These are phyloP conservation scores for Pseudomyrmex cubaensis DNA, from an alignment of 1,140 invertebrate genomes.

Conservation along the genomic window DNA sequence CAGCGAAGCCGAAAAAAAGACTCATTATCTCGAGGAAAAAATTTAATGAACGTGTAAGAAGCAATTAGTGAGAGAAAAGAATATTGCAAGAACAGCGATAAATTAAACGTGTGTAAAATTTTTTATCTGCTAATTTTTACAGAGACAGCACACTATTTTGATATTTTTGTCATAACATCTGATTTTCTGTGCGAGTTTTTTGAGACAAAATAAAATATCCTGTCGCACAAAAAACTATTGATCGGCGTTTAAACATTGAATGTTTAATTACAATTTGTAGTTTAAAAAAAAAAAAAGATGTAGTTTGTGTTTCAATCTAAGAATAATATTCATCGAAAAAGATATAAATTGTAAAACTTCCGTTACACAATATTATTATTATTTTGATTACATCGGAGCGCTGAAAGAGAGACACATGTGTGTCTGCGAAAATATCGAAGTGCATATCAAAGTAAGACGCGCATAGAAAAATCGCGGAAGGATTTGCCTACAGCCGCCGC, in stretches of 20 bases:
- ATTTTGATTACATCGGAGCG: slow-evolving; percentile 18
- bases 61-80: neutral
- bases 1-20: neutral
- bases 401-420: neutral
- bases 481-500: slow-evolving; percentile 15
- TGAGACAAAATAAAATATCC: too few species aligned
- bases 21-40: slow-evolving; percentile 17
- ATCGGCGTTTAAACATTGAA: too few species aligned
- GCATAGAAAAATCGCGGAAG: slow-evolving; percentile 31
- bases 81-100: neutral
- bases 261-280: too few species aligned
- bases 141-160: too few species aligned
- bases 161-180: too few species aligned
- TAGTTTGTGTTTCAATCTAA: neutral
- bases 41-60: neutral
- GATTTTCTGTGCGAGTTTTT: too few species aligned
- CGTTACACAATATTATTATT: neutral
- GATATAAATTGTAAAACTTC: neutral
- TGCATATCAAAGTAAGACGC: slow-evolving; percentile 31
- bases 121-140: too few species aligned
- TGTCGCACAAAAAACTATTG: too few species aligned
- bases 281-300: too few species aligned
- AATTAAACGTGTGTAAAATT: too few species aligned
- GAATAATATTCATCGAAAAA: neutral
- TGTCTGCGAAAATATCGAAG: slow-evolving; percentile 3